Base-by-base conservation (phyloP, 2,113 vertebrate species). In the Helogale parvula region DNA sequence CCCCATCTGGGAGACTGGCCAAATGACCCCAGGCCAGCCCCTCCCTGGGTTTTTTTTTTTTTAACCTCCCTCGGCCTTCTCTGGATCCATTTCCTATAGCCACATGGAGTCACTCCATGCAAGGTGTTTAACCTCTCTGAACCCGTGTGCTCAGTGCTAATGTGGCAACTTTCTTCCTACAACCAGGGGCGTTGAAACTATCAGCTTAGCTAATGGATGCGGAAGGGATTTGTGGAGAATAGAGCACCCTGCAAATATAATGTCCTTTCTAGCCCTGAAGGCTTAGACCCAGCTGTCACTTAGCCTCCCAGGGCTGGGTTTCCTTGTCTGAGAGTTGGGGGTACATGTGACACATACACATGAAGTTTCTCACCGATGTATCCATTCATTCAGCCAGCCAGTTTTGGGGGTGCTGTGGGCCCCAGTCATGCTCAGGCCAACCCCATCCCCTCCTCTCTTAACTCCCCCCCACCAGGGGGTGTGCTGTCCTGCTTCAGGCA, bases 401-500 rank as follows among this genome's bases (percentile, higher is more conserved):
- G 41, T 47, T 4, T 12, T 33, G 68, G 35, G 57, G 57, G 2
- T 19, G 57, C 54, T 13, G 27, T 4, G 35, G 54, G 33, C 14
- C 76, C 74, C 35, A 4, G 60, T 13, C 27, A 3, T 69, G n/a
- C 41, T 76, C 69, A 79, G n/a, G 63, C 50, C 27, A 12, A 33
- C 25, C 50, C 50, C 19, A 31, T 8, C 10, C 23, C 54, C 87
- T 69, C 35, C 31, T 47, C 47, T 60, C 52, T 82, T 27, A 77
- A 25, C 33, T 29, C 69, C 17, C 38, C 52, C 69, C 69, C 31
- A 23, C 41, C n/a, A 54, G 85, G 19, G 33, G 35, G 14, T 10
- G 17, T n/a, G 31, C 10, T 16, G 0, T 69, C 63, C 27, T 1
- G 2, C 72, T 80, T 38, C 63, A 7, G 25, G 33, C 0, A 0